phyloP scores from a whole-genome alignment of 2,797 vertebrate species.

The Chrysocyon brachyurus region DNA sequence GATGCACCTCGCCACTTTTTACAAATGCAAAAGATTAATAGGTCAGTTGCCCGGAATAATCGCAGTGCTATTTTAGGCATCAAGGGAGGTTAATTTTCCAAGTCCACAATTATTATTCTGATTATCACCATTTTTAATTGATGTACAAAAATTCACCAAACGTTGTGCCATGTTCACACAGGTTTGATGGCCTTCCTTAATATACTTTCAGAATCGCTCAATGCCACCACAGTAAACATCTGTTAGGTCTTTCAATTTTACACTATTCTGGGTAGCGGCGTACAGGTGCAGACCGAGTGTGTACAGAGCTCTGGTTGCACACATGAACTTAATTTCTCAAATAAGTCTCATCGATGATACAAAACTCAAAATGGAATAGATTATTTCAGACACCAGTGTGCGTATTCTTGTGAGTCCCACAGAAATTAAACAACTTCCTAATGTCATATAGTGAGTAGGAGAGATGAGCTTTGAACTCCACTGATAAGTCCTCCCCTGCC shows the following conservation, averaged over 20 bases:
- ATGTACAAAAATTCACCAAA: background rate
- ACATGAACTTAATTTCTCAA: background rate
- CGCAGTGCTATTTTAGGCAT: background rate
- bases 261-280: background rate
- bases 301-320: background rate
- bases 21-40: background rate
- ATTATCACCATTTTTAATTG: background rate
- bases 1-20: background rate
- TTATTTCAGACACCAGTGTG: background rate
- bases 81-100: background rate
- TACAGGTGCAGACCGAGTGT: background rate
- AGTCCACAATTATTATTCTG: background rate
- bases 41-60: background rate
- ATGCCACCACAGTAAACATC: background rate
- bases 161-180: background rate
- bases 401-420: background rate
- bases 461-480: background rate
- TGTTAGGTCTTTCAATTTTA: background rate
- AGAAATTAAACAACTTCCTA: background rate
- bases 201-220: background rate
- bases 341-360: background rate
- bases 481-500: background rate
- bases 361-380: background rate
- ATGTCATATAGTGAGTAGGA: background rate
- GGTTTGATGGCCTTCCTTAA: background rate